Evolutionary conservation across 2,888 invertebrate species (phyloP).

Genomic region (Epirrhoe alternata): DNA sequence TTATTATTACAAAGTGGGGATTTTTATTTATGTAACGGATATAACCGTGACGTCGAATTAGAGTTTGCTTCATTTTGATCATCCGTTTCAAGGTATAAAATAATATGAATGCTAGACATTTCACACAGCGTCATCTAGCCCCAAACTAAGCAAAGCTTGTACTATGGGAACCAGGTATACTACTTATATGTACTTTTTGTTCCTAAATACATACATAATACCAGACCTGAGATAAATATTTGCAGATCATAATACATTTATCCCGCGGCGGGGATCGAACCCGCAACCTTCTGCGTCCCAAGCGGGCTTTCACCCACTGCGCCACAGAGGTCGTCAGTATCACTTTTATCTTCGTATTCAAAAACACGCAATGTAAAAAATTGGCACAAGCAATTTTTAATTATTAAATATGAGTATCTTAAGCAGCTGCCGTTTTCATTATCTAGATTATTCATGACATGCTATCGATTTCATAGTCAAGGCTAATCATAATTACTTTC

Average conservation of each 20-base stretch:
- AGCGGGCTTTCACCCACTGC: too few relatives aligned
- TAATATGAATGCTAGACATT: too few relatives aligned
- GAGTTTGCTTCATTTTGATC: background rate
- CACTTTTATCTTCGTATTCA: background rate
- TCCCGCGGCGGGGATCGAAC: too few relatives aligned
- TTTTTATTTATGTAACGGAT: background rate
- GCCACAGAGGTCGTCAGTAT: too few relatives aligned
- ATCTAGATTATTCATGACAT: background rate
- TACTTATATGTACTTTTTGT: too few relatives aligned
- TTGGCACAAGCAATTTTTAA: background rate
- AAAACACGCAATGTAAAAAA: background rate
- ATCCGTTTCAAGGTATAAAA: background rate
- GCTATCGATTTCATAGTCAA: conserved; percentile 7
- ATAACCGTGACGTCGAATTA: background rate
- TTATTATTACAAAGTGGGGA: background rate
- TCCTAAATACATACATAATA: too few relatives aligned
- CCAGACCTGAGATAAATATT: too few relatives aligned
- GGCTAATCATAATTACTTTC: conserved; percentile 16
- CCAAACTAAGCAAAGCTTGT: too few relatives aligned
- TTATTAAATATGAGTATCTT: background rate
- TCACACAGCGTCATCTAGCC: too few relatives aligned
- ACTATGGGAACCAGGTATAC: too few relatives aligned
- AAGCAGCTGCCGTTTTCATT: background rate
- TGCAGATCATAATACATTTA: too few relatives aligned
- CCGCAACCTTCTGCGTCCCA: too few relatives aligned